Conservation (phyloP, 2,888 invertebrate species). For the Bellardia pandia region DNA sequence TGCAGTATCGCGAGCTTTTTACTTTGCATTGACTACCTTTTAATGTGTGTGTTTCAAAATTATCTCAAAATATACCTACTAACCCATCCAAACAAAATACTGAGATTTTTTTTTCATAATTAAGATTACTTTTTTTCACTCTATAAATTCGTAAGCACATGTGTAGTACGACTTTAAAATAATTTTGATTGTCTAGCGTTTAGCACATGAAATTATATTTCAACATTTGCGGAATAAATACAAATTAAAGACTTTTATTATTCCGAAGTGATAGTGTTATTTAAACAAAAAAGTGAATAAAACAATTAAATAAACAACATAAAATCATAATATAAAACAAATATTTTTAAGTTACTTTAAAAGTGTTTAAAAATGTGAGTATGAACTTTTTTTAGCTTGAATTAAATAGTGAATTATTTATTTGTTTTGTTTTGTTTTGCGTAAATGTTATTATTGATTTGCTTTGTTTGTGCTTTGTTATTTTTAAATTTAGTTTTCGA, state of each 20-base stretch:
- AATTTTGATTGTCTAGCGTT: conserved; percentile 53
- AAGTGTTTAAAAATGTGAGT: conserved; percentile 51
- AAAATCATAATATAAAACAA: conserved; percentile 46
- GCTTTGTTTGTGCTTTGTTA: too few species aligned
- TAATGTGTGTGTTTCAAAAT: conserved; percentile 22
- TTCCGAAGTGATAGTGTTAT: conserved; percentile 34
- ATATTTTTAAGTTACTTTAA: conserved; percentile 10
- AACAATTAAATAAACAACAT: conserved; percentile 40
- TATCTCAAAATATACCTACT: conserved; percentile 25
- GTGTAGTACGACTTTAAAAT: conserved; percentile 56
- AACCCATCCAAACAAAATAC: conserved; percentile 30
- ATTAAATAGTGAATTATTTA: background rate
- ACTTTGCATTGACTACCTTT: background rate
- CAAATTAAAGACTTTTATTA: background rate
- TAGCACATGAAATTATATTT: conserved; percentile 44
- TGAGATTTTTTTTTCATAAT: conserved; percentile 38
- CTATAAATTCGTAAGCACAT: conserved; percentile 49
- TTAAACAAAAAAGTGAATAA: conserved; percentile 31
- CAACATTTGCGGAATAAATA: conserved; percentile 9
- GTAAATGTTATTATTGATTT: too few species aligned
- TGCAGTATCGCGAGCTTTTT: background rate
- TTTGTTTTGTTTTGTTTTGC: too few species aligned
- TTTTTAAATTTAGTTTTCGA: too few species aligned
- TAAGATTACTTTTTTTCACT: conserved; percentile 42
- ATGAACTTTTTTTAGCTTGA: conserved; percentile 1